phyloP scores from a whole-genome alignment of 2,888 invertebrate genomes.

The Drosophila phalerata region DNA sequence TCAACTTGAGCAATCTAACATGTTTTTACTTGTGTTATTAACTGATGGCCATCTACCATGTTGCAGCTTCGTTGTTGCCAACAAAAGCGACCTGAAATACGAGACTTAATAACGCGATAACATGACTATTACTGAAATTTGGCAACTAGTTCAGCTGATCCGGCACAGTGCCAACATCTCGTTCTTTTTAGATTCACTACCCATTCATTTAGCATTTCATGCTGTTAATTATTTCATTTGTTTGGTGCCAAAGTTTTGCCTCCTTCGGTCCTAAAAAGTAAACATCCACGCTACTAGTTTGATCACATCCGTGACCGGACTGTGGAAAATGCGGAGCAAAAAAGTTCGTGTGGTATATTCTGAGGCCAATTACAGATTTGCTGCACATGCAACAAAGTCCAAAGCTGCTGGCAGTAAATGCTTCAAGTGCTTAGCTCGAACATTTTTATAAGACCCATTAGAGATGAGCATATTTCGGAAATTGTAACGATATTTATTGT shows the following conservation, averaged over 20 bases:
- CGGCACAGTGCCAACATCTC: conserved; percentile 4
- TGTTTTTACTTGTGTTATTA: conserved; percentile 12
- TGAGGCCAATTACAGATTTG: conserved; percentile 1
- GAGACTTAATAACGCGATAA: conserved; percentile 37
- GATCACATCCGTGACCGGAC: conserved; percentile 60
- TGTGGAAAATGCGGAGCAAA: conserved; percentile 11
- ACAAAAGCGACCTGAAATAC: conserved; percentile 34
- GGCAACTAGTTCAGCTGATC: neutral
- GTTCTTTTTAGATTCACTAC: conserved; percentile 2
- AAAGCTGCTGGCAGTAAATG: conserved; percentile 3
- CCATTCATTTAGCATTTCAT: conserved; percentile 45
- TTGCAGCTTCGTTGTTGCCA: conserved; percentile 13
- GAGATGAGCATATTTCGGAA: conserved; percentile 2
- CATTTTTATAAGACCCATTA: conserved; percentile 16
- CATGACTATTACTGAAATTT: neutral
- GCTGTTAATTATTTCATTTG: conserved; percentile 72
- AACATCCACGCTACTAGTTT: neutral
- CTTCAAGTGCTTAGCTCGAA: conserved; percentile 12
- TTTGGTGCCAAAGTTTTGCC: conserved; percentile 42
- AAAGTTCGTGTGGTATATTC: conserved; percentile 13
- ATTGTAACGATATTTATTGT: too few species aligned
- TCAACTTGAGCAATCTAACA: neutral
- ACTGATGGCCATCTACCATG: conserved; percentile 28
- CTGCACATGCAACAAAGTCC: conserved; percentile 16
- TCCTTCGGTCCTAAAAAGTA: conserved; percentile 35